Base-by-base conservation (phyloP, 2,888 invertebrate species). In the Agonum fuliginosum region DNA sequence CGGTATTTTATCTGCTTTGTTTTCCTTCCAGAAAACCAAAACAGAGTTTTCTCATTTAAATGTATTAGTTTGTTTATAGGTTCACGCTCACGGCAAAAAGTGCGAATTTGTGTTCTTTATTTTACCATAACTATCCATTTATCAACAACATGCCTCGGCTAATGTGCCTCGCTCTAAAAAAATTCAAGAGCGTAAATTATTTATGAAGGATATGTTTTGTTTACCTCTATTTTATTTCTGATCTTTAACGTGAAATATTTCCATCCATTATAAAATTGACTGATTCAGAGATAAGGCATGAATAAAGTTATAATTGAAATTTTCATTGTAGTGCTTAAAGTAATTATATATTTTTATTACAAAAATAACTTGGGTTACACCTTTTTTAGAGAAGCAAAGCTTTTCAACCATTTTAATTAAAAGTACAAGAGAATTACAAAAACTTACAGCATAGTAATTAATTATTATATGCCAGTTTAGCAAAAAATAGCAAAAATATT, bases 41-140 rank as follows among this genome's bases (percentile, higher is more conserved):
- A 73, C 73, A 73, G 43, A 46, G 58, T 73, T 73, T 73, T 73
- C 54, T 73, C 73, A 73, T 73, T 73, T 73, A 73, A 73, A 73
- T 73, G 58, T 73, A 73, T 73, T 73, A 73, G 73, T 41, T 73
- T 73, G 54, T 73, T 73, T 73, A 73, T 73, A 73, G 73, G 58
- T 73, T 58, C 19, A 8, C 20, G 12, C 8, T 58, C 19, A 8
- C 20, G 12, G 5, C 58, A 54, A 73, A 73, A 73, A 73, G 73
- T 73, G 73, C 73, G 24, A 54, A 43, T 41, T 54, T 73, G 73
- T 73, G 73, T 73, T 58, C 73, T 51, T 73, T 37, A 70, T 70
- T 73, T 73, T 48, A 17, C 30, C 71, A 70, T 70, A 41, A 70
- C 69, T 70, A 70, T 43, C 69, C 69, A 70, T 70, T 70, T 70